Conservation (phyloP, 1,140 invertebrate species). For the silkworm (Bombyx mori) region ASM3026992v2 NC_085127.1:1597001-1597500, state of each 20-base stretch:
- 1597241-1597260: slow-evolving; percentile 47
- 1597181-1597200: too few relatives aligned
- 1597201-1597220: too few relatives aligned
- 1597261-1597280: slow-evolving; percentile 73
- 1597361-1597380: slow-evolving; percentile 29
- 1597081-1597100: too few relatives aligned
- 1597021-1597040: too few relatives aligned
- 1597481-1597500: slow-evolving; percentile 70
- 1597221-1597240: too few relatives aligned
- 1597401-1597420: slow-evolving; percentile 50
- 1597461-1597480: slow-evolving; percentile 62
- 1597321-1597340: slow-evolving; percentile 62
- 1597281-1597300: slow-evolving; percentile 72
- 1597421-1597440: slow-evolving; percentile 49
- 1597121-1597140: too few relatives aligned
- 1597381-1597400: slow-evolving; percentile 34
- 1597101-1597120: too few relatives aligned
- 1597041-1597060: too few relatives aligned
- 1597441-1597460: slow-evolving; percentile 42
- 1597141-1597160: too few relatives aligned
- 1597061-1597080: too few relatives aligned
- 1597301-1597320: slow-evolving; percentile 75
- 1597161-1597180: too few relatives aligned
- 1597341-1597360: slow-evolving; percentile 30
- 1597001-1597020: too few relatives aligned